These are phyloP conservation scores for Exephanes ischioxanthus DNA, from an alignment of 2,888 invertebrate genomes.

Conservation along the genomic window DNA sequence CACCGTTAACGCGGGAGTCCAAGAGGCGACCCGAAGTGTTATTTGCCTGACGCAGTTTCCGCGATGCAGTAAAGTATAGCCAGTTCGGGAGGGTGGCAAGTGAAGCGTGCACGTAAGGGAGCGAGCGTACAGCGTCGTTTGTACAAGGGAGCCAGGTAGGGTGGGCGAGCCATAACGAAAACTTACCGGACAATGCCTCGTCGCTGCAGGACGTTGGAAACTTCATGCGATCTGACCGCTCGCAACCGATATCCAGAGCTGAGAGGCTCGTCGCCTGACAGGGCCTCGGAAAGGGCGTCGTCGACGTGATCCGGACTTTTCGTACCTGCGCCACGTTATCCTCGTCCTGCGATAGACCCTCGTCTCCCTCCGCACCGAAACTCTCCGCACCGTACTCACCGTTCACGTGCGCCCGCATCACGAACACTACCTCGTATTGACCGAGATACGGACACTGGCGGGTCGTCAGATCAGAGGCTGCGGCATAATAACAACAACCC, in stretches of 20 bases:
- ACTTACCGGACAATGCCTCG: conserved; percentile 79
- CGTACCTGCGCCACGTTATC: conserved; percentile 78
- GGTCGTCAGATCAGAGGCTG: conserved; percentile 81
- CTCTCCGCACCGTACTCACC: conserved; percentile 68
- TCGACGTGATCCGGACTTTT: conserved; percentile 75
- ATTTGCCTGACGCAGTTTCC: conserved; percentile 35
- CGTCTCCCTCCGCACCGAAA: conserved; percentile 66
- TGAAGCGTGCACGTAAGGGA: background rate
- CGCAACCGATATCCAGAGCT: conserved; percentile 81
- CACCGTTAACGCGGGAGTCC: background rate
- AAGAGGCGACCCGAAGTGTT: conserved; percentile 21
- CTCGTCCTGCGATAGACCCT: conserved; percentile 64
- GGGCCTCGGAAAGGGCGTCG: conserved; percentile 74
- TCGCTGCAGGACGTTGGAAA: conserved; percentile 81
- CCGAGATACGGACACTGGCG: conserved; percentile 81
- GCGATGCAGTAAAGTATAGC: conserved; percentile 42
- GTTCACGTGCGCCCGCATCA: conserved; percentile 71
- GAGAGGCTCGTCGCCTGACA: conserved; percentile 79
- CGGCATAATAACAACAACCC: conserved; percentile 19
- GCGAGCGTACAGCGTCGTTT: background rate
- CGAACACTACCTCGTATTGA: conserved; percentile 80
- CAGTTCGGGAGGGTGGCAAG: background rate
- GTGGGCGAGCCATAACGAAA: conserved; percentile 13
- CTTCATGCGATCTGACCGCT: conserved; percentile 81
- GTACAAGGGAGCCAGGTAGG: background rate